These are phyloP conservation scores for Crocallis elinguaria DNA, from an alignment of 2,888 invertebrate genomes.

Conservation along the genomic window DNA sequence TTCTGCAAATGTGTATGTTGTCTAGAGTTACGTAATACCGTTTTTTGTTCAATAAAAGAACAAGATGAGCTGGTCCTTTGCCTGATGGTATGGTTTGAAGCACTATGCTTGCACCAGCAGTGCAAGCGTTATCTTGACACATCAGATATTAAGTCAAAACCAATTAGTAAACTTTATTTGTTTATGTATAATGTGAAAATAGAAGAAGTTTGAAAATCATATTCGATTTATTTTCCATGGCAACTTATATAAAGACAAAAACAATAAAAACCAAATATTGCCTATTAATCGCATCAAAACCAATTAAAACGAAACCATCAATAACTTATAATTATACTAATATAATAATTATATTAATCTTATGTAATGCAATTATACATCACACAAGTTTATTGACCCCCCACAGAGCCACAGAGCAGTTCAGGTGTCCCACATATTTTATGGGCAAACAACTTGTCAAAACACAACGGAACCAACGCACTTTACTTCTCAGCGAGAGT, in stretches of 20 bases:
- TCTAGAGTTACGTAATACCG: no score
- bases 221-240: background rate
- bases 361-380: slow-evolving; percentile 46
- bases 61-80: no score
- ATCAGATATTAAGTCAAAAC: no score
- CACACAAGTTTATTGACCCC: slow-evolving; percentile 55
- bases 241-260: no score
- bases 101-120: no score
- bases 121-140: no score
- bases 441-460: slow-evolving; percentile 69
- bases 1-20: no score
- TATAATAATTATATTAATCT: slow-evolving; percentile 8
- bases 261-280: background rate
- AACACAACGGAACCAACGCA: slow-evolving; percentile 62
- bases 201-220: no score
- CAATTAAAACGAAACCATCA: background rate
- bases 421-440: slow-evolving; percentile 65
- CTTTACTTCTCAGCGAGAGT: slow-evolving; percentile 37
- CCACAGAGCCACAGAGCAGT: slow-evolving; percentile 41
- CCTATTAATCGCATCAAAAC: background rate
- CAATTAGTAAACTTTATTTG: no score
- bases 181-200: no score
- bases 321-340: background rate
- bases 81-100: no score
- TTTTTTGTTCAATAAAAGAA: no score